These are phyloP conservation scores for Pammene aurita DNA, from an alignment of 2,888 invertebrate species.

Conservation along the genomic window DNA sequence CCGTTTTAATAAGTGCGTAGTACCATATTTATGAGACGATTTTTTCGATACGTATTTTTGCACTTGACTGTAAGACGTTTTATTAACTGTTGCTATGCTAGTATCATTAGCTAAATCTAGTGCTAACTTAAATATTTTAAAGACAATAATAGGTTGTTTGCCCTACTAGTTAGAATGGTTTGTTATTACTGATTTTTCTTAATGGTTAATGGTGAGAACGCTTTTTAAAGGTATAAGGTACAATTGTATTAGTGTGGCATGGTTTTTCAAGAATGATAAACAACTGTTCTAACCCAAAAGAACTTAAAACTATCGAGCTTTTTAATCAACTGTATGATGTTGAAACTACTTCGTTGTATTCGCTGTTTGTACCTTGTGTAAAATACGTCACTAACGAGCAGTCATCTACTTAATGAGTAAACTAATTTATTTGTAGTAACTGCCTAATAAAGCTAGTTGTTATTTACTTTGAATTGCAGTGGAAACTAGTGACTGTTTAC, in stretches of 20 bases:
- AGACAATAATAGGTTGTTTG: neutral
- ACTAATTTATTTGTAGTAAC: constrained; percentile 1
- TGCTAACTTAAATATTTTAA: neutral
- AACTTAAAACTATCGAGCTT: neutral
- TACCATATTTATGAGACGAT: too few species aligned
- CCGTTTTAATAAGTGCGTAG: too few species aligned
- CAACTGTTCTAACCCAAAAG: constrained; percentile 42
- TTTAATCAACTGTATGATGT: neutral
- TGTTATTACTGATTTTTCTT: neutral
- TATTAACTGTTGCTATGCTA: neutral
- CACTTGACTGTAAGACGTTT: neutral
- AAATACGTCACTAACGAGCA: constrained; percentile 6
- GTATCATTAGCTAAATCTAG: too few species aligned
- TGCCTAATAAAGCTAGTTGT: too few species aligned
- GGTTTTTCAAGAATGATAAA: constrained; percentile 20
- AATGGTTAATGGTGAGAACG: constrained; percentile 24
- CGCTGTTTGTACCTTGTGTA: neutral
- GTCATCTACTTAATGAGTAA: neutral
- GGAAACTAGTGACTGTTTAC: neutral
- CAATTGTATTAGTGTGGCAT: constrained; percentile 18
- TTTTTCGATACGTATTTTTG: too few species aligned
- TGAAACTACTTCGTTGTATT: neutral
- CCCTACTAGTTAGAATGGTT: neutral
- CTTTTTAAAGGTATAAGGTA: constrained; percentile 17
- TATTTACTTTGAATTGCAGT: neutral